These are phyloP conservation scores for Lerista edwardsae DNA, from an alignment of 2,797 vertebrate genomes.

Conservation along the genomic window DNA sequence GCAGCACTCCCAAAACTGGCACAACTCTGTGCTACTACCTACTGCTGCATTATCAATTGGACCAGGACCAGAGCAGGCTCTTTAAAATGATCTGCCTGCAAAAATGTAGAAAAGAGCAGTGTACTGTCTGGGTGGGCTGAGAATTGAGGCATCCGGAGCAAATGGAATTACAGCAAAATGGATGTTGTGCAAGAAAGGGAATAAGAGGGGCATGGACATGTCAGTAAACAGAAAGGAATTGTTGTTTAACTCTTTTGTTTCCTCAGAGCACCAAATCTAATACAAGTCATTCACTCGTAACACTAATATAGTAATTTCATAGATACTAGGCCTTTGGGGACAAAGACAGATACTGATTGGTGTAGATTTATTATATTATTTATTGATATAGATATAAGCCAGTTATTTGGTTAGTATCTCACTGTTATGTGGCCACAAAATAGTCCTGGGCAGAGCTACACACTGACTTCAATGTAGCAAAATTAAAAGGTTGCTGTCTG, in stretches of 20 bases:
- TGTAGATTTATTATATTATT: too few species aligned
- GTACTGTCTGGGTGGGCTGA: neutral
- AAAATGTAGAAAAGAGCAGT: neutral
- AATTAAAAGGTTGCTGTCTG: neutral
- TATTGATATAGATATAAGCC: neutral
- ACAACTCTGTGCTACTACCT: too few species aligned
- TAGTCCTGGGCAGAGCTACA: neutral
- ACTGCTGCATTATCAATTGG: too few species aligned
- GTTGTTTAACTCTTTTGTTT: neutral
- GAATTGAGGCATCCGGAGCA: neutral
- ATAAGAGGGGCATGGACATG: neutral
- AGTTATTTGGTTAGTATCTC: neutral
- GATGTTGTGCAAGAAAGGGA: neutral
- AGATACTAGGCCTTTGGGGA: neutral
- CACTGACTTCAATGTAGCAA: neutral
- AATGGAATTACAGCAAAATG: neutral
- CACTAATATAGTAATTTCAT: too few species aligned
- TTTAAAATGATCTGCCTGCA: too few species aligned
- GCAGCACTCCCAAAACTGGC: too few species aligned
- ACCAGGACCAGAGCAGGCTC: too few species aligned
- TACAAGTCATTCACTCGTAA: neutral
- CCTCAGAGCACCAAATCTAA: neutral
- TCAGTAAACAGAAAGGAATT: neutral
- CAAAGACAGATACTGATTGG: neutral
- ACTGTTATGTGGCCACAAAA: neutral